Conservation (phyloP, 1,140 invertebrate species). For the Heterodera carotae region DNA sequence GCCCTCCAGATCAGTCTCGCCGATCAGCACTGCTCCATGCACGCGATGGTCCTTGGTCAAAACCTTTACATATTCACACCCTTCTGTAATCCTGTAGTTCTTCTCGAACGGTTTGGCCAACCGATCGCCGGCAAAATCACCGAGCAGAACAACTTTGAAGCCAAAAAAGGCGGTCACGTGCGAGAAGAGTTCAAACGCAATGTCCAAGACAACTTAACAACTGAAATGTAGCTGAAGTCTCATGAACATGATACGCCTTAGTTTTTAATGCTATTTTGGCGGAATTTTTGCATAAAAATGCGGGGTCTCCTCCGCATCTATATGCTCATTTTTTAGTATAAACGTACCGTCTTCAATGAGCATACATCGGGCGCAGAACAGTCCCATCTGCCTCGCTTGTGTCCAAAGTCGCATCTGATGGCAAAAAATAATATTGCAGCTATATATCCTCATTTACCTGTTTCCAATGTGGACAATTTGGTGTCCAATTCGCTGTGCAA, state of each 20-base stretch:
- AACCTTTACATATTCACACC: conserved; percentile 42
- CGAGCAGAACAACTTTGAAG: conserved; percentile 73
- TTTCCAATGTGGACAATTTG: conserved; percentile 80
- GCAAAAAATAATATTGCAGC: background rate
- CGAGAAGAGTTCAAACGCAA: conserved; percentile 94
- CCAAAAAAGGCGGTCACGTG: conserved; percentile 94
- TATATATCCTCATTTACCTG: conserved; percentile 63
- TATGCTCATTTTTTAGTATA: background rate
- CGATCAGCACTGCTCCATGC: conserved; percentile 90
- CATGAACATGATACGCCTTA: too few species aligned
- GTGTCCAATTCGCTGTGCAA: conserved; percentile 78
- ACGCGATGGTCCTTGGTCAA: conserved; percentile 82
- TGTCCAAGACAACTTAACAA: conserved; percentile 73
- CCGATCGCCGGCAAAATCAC: conserved; percentile 38
- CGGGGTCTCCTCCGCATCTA: too few species aligned
- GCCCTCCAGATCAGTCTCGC: conserved; percentile 90
- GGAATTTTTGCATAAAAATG: too few species aligned
- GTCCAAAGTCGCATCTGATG: conserved; percentile 89
- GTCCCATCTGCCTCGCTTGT: conserved; percentile 94
- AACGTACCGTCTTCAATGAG: conserved; percentile 57
- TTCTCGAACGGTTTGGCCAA: conserved; percentile 42
- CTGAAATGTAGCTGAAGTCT: too few species aligned
- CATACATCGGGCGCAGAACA: conserved; percentile 89
- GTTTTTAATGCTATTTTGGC: too few species aligned
- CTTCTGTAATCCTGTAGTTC: conserved; percentile 41